phyloP scores from a whole-genome alignment of 2,113 vertebrate genomes.

The Sterna hirundo region DNA sequence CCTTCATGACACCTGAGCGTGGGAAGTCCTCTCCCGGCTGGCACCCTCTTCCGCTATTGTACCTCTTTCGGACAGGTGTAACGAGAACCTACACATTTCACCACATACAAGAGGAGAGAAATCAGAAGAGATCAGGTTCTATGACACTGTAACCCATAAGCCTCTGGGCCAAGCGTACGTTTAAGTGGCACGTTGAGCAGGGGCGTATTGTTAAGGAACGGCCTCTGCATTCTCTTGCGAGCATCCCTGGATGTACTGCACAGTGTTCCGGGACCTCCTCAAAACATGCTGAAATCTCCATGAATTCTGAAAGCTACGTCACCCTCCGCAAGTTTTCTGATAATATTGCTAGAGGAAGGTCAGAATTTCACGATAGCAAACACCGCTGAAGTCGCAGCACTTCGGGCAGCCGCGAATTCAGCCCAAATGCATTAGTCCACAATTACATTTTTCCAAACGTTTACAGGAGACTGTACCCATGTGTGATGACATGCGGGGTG shows the following conservation, averaged over 20 bases:
- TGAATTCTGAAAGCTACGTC: not conserved
- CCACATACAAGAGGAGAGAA: not conserved
- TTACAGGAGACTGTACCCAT: not conserved
- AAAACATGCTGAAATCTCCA: not conserved
- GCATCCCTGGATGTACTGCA: not conserved
- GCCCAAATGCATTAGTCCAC: not conserved
- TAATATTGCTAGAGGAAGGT: not conserved
- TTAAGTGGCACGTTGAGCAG: not conserved
- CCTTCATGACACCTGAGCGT: fast-evolving
- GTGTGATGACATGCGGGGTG: not conserved
- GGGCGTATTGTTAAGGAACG: not conserved
- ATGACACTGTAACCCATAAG: not conserved
- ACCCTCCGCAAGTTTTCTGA: not conserved
- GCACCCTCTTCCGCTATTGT: not conserved
- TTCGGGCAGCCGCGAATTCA: not conserved
- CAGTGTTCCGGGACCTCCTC: not conserved
- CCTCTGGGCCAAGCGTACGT: not conserved
- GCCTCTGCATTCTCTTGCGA: not conserved
- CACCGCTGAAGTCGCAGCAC: not conserved
- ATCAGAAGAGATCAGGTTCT: not conserved
- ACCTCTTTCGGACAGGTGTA: not conserved
- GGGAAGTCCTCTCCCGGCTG: not conserved
- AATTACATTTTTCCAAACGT: not conserved
- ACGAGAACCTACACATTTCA: not conserved
- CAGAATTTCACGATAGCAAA: not conserved